Evolutionary conservation across 1,140 invertebrate species (phyloP).

Genomic region (Xylocopa sonorina): DNA sequence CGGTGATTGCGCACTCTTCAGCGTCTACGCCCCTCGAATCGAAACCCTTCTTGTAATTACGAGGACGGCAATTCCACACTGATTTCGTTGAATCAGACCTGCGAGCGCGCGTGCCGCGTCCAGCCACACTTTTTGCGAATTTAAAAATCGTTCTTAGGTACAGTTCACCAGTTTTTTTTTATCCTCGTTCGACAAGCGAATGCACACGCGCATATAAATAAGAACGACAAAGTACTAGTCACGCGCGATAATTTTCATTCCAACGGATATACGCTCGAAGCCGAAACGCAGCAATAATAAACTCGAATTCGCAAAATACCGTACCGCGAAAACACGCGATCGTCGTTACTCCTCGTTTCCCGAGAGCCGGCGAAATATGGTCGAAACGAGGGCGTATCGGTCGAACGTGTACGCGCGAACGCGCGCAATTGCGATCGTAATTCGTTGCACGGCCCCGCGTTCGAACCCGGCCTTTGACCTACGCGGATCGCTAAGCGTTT

Average conservation of each 20-base stretch:
- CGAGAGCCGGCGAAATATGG: conserved; percentile 9
- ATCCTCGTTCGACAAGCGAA: too few species aligned
- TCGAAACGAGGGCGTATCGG: not conserved
- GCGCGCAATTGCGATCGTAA: not conserved
- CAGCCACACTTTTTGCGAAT: too few species aligned
- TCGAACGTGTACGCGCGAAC: not conserved
- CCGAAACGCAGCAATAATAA: conserved; percentile 37
- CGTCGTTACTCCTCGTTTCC: not conserved
- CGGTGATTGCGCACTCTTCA: conserved; percentile 47
- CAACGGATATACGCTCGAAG: too few species aligned
- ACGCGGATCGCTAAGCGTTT: not conserved
- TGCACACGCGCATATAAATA: too few species aligned
- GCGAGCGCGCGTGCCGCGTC: too few species aligned
- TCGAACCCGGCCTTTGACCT: not conserved
- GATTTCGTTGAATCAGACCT: conserved; percentile 43
- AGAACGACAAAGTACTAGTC: too few species aligned
- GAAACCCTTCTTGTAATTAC: conserved; percentile 39
- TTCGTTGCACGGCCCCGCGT: not conserved
- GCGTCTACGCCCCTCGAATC: conserved; percentile 5
- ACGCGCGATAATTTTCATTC: too few species aligned
- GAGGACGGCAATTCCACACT: conserved; percentile 17
- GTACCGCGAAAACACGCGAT: not conserved
- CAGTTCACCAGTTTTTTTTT: too few species aligned
- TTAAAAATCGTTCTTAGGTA: too few species aligned
- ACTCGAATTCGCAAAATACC: conserved; percentile 27